Evolutionary conservation across 2,888 invertebrate genomes (phyloP).

Genomic region (Sipha maydis): DNA sequence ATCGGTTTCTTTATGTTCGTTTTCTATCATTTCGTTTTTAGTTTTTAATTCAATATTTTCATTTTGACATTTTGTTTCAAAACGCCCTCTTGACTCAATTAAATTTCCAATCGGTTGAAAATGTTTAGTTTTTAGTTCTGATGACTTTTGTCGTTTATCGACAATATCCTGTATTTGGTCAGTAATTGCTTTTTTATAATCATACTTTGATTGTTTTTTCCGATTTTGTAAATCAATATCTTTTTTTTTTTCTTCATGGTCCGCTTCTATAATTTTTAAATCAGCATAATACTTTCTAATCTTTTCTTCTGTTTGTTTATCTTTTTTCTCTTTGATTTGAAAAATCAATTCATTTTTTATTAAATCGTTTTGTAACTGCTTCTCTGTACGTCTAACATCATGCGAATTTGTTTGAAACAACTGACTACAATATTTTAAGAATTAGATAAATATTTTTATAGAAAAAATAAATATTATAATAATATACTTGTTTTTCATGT

Average conservation of each 20-base stretch:
- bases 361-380: not conserved
- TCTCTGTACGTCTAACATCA: slow-evolving; percentile 1
- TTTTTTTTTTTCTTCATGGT: not conserved
- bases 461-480: not conserved
- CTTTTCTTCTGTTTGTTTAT: slow-evolving; percentile 16
- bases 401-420: not conserved
- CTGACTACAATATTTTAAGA: not conserved
- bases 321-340: slow-evolving; percentile 53
- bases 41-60: not conserved
- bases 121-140: too few species aligned
- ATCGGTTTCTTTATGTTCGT: slow-evolving; percentile 4
- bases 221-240: not conserved
- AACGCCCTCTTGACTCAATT: not conserved
- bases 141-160: not conserved
- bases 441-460: not conserved
- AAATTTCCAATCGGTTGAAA: not conserved
- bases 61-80: not conserved
- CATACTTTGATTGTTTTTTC: not conserved
- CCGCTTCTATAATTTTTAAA: slow-evolving; percentile 3
- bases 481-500: slow-evolving; percentile 38
- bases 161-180: not conserved
- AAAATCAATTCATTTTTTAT: slow-evolving; percentile 14
- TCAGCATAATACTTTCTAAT: not conserved
- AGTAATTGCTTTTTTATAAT: slow-evolving; percentile 19
- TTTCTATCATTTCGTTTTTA: not conserved